These are phyloP conservation scores for Smittia aterrima DNA, from an alignment of 2,888 invertebrate genomes.

Conservation along the genomic window DNA sequence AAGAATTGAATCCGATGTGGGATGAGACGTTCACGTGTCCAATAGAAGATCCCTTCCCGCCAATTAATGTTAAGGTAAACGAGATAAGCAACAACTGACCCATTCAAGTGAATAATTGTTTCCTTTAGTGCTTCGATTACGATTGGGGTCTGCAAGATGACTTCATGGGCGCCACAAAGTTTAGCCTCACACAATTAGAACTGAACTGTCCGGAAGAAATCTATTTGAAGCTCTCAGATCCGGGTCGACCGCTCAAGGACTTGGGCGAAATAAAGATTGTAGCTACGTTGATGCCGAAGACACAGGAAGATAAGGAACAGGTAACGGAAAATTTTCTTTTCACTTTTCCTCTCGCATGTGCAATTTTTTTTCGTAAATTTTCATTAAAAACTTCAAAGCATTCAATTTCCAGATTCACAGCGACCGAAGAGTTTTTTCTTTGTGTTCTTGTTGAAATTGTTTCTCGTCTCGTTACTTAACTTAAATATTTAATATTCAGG, in stretches of 20 bases:
- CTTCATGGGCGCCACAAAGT: constrained; percentile 89
- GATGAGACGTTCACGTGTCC: constrained; percentile 93
- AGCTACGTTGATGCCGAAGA: constrained; percentile 85
- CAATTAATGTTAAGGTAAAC: constrained; percentile 78
- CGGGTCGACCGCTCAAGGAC: constrained; percentile 61
- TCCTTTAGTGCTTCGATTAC: constrained; percentile 71
- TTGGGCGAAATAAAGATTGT: constrained; percentile 84
- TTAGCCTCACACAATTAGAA: constrained; percentile 82
- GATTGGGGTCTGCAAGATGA: constrained; percentile 97
- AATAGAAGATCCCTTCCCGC: constrained; percentile 85
- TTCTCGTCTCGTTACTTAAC: too few relatives aligned
- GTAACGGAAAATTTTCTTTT: constrained; percentile 54
- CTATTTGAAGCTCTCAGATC: constrained; percentile 75
- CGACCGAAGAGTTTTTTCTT: too few relatives aligned
- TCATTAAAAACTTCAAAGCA: too few relatives aligned
- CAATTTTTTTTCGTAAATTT: too few relatives aligned
- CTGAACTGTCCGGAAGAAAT: constrained; percentile 75
- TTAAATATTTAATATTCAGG: too few relatives aligned
- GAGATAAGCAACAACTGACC: neutral
- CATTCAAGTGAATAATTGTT: constrained; percentile 58
- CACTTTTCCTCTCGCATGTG: neutral
- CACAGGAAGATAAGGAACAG: constrained; percentile 93
- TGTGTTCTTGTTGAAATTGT: too few relatives aligned
- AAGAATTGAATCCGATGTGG: constrained; percentile 97
- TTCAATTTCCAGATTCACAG: too few relatives aligned